Evolutionary conservation across 1,140 invertebrate species (phyloP).

Genomic region (Popillia japonica): DNA sequence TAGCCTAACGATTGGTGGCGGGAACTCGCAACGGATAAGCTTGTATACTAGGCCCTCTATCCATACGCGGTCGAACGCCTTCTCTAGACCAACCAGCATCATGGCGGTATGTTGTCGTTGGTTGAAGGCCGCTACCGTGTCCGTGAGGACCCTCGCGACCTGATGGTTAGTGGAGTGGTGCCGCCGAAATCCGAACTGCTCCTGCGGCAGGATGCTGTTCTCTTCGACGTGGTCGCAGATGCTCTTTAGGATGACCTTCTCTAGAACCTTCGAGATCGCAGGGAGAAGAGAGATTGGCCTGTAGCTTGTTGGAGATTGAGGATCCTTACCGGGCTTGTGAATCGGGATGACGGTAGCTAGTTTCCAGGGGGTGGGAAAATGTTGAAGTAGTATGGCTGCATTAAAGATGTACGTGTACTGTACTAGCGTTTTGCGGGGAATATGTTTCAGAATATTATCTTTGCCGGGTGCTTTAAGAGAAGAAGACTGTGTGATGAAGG

Average conservation of each 20-base stretch:
- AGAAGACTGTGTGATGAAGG: neutral
- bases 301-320: constrained; percentile 38
- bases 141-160: no score
- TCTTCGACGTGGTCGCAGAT: constrained; percentile 42
- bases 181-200: constrained; percentile 52
- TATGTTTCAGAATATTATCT: constrained; percentile 50
- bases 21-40: no score
- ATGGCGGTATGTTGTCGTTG: no score
- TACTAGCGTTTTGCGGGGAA: neutral
- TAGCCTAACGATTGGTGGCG: no score
- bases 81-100: no score
- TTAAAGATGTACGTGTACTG: constrained; percentile 47
- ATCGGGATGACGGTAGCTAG: no score
- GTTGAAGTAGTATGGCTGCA: constrained; percentile 47
- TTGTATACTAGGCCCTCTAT: no score
- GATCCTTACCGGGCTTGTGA: constrained; percentile 55
- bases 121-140: no score
- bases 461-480: constrained; percentile 30
- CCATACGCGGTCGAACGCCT: no score
- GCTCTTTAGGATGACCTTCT: constrained; percentile 44
- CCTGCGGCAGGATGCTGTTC: constrained; percentile 45
- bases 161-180: no score
- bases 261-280: no score
- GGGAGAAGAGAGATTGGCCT: constrained; percentile 51
- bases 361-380: constrained; percentile 58